These are phyloP conservation scores for Crypturellus tataupa DNA, from an alignment of 2,797 vertebrate genomes.

Conservation along the genomic window DNA sequence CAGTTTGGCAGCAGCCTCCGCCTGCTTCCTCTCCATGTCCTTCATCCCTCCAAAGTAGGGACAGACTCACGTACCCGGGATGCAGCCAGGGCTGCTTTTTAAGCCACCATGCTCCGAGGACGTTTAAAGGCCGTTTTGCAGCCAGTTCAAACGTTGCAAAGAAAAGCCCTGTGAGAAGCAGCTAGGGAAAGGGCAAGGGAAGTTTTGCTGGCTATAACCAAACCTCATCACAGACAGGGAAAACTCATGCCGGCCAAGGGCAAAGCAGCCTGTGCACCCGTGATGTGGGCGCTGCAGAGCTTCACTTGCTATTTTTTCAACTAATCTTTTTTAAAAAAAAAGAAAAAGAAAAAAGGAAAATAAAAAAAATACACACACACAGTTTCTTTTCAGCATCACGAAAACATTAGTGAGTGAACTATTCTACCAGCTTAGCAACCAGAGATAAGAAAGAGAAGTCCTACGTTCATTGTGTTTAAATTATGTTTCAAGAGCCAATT, in stretches of 20 bases:
- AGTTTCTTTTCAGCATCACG: conserved; percentile 7
- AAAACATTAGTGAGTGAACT: conserved; percentile 68
- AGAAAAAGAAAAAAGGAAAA: neutral
- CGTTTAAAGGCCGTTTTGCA: conserved; percentile 19
- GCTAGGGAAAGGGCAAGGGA: conserved; percentile 4
- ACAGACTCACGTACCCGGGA: no score
- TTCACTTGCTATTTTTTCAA: conserved; percentile 9
- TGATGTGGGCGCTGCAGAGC: conserved; percentile 21
- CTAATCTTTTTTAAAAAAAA: neutral
- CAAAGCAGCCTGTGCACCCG: neutral
- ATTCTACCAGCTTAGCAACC: conserved; percentile 68
- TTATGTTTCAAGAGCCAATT: conserved; percentile 73
- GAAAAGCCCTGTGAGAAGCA: conserved; percentile 19
- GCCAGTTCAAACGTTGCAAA: conserved; percentile 36
- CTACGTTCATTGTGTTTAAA: conserved; percentile 56
- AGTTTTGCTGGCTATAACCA: conserved; percentile 5
- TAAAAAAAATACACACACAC: neutral
- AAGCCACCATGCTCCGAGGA: conserved; percentile 9
- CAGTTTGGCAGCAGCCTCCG: neutral
- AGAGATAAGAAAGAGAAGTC: conserved; percentile 63
- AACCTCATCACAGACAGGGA: neutral
- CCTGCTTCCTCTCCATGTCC: neutral
- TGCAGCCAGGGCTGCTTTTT: neutral
- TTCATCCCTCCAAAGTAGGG: neutral
- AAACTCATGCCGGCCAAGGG: conserved; percentile 6